Base-by-base conservation (phyloP, 1,140 invertebrate genomes). In the Prorops nasuta region DNA sequence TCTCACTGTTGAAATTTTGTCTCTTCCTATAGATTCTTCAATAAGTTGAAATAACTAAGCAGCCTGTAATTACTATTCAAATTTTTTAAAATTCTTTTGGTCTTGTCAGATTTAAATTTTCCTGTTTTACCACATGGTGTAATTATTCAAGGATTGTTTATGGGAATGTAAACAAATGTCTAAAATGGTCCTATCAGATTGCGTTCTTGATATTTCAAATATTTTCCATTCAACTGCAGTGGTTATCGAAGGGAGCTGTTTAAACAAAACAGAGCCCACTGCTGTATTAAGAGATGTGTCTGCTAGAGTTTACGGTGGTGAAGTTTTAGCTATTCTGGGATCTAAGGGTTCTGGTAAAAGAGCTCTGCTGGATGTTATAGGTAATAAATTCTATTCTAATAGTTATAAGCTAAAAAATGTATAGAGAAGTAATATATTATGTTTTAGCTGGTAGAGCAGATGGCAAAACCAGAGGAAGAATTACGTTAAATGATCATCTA, bases 321-420 rank as follows among this genome's bases (percentile, higher is more conserved):
- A 96, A 77, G 90, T 96, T 31, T 85, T 94, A 60, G 93, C 93
- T 15, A 86, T 96, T 50, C 77, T 96, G 6, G 94, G 94, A 6
- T 95, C 92, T 0, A 96, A 96, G 82, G 92, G 92, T 84, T 94
- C 91, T 56, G 93, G 94, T 0, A 96, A 96, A 70, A 80, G 90
- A 44, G 92, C 93, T 1, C 79, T 96, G 1, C 75, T 96, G 3
- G 93, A 96, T 68, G 92, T 96, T 1, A 94, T 96, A 20, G 76
- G 76, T 78, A 60, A 41, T 34, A 21, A 19, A 28, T 20, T 19
- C 10, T 45, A 18, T 20, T 22, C n/a, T n/a, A n/a, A n/a, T n/a
- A n/a, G n/a, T n/a, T n/a, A 20, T 42, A n/a, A n/a, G n/a, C n/a
- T n/a, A n/a, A n/a, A n/a, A n/a, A n/a, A n/a, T n/a, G n/a, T n/a